Evolutionary conservation across 2,888 invertebrate species (phyloP), one percentile per base, ranked within the genome.

Genomic region (Amiota mariae): DNA sequence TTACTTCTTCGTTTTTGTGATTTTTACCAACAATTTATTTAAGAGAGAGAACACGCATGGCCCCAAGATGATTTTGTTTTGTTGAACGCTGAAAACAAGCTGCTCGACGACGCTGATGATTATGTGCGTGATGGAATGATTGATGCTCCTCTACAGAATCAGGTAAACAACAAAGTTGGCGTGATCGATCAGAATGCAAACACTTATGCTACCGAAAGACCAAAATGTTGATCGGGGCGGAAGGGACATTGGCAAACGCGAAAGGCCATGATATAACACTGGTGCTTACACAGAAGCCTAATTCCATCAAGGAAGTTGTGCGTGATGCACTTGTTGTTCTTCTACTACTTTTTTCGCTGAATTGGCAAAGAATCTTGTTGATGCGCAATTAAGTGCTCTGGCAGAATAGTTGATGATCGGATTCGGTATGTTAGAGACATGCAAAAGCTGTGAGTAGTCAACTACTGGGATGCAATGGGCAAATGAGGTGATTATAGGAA

Each of bases 281-380:
- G 82, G 75, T 84, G 84, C 86, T 81, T 82, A 82, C 81, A 87
- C 87, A 87, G 88, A 87, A 87, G 87, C 87, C 84, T 84, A 85
- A 87, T 87, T 86, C 84, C 84, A 82, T 82, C 79, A 85, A 81
- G 80, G 81, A 74, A 74, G 75, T 76, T 77, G 72, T 75, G 74
- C 76, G 75, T 66, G 67, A 54, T 68, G 67, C 51, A 54, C 36
- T 36, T 68, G 66, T 59, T 12, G 36, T 36, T 36, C 36, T 36
- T 18, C 20, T 36, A 36, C 36, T 36, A 36, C 36, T 36, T 36
- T 36, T 54, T 54, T 15, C 54, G 54, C 36, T 54, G 54, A 54
- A 15, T 54, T 54, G 68, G 70, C 24, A 75, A 66, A 71, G 68
- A 72, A 73, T 20, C 71, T 71, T 77, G 78, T 75, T 76, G 75